phyloP scores from a whole-genome alignment of 2,113 vertebrate genomes.

The Ochotona princeps region DNA sequence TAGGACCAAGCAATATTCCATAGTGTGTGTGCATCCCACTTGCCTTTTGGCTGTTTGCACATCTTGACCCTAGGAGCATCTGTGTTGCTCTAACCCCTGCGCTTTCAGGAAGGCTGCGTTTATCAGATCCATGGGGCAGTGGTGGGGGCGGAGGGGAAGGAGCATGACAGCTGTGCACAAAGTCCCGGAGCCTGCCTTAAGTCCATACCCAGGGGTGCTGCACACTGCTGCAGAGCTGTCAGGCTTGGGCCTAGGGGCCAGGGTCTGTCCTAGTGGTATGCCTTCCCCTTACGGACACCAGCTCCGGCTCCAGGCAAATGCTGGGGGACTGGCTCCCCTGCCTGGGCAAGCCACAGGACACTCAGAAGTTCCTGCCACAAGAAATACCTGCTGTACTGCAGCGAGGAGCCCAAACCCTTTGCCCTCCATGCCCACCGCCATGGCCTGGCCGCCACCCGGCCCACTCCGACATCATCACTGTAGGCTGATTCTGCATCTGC shows the following conservation, averaged over 20 bases:
- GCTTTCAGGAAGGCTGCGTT: not conserved
- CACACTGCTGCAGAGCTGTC: accelerated
- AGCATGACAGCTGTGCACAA: not conserved
- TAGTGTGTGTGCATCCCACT: not conserved
- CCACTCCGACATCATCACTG: not conserved
- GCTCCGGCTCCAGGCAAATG: not conserved
- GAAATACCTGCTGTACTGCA: not conserved
- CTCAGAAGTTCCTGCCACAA: not conserved
- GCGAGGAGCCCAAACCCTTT: not conserved
- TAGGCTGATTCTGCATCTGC: not conserved
- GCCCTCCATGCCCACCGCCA: accelerated
- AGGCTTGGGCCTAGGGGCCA: not conserved
- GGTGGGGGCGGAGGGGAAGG: not conserved
- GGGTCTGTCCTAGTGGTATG: not conserved
- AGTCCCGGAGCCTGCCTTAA: not conserved
- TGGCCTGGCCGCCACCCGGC: not conserved
- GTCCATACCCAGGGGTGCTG: accelerated
- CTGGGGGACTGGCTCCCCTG: not conserved
- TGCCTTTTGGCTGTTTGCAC: not conserved
- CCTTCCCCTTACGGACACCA: not conserved
- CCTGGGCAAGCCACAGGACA: no score
- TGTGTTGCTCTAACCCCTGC: not conserved
- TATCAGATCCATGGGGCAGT: accelerated
- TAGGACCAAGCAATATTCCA: not conserved
- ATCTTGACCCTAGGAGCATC: not conserved